These are phyloP conservation scores for Zaprionus africanus DNA, from an alignment of 1,140 invertebrate genomes.

Conservation along the genomic window DNA sequence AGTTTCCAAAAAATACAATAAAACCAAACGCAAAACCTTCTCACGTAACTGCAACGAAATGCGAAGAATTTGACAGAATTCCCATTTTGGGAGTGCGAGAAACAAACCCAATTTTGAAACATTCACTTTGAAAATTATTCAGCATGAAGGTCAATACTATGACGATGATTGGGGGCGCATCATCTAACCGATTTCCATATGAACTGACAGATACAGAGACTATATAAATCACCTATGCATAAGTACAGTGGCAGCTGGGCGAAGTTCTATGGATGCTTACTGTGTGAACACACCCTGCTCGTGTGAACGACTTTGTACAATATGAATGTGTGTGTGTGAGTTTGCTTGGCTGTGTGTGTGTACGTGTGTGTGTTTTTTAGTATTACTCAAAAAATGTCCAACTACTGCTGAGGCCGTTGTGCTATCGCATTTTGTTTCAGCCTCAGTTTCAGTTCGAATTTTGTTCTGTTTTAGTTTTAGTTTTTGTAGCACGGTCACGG, in stretches of 20 bases:
- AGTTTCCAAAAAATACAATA: slow-evolving; percentile 8
- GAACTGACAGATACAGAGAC: slow-evolving; percentile 3
- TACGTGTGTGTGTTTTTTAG: not conserved
- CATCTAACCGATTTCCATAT: slow-evolving; percentile 17
- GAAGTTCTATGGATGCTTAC: slow-evolving; percentile 38
- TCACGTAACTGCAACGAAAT: slow-evolving; percentile 29
- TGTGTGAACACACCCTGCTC: slow-evolving; percentile 42
- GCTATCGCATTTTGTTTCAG: slow-evolving; percentile 36
- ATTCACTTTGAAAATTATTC: slow-evolving; percentile 54
- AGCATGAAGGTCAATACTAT: slow-evolving; percentile 57
- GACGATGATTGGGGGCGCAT: slow-evolving; percentile 25
- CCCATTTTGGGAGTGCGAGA: slow-evolving; percentile 18
- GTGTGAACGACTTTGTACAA: slow-evolving; percentile 12
- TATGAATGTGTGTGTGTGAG: not conserved
- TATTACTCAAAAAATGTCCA: slow-evolving; percentile 40
- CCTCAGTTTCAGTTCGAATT: slow-evolving; percentile 6
- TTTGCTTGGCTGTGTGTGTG: not conserved
- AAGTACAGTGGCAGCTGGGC: slow-evolving; percentile 28
- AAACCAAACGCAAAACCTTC: slow-evolving; percentile 12
- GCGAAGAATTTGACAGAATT: slow-evolving; percentile 32
- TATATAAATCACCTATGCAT: slow-evolving; percentile 6
- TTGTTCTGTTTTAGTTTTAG: slow-evolving; percentile 9
- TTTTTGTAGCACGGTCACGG: slow-evolving; percentile 60
- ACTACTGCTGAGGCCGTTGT: slow-evolving; percentile 18
- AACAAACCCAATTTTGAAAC: slow-evolving; percentile 37